Evolutionary conservation across 1,140 invertebrate species (phyloP).

Genomic region (Cephus cinctus): DNA sequence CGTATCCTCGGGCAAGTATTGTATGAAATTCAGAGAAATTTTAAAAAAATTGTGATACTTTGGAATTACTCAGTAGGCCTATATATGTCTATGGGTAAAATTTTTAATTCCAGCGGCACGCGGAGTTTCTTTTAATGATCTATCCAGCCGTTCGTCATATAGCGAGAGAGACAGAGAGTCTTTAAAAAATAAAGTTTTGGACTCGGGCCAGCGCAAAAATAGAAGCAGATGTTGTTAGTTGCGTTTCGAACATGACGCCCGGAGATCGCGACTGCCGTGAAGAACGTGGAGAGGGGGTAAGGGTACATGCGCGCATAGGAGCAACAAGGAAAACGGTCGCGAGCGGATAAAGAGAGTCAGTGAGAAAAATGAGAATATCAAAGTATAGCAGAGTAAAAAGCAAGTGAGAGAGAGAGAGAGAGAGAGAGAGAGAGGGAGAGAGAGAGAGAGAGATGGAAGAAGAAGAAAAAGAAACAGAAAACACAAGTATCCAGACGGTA

Average conservation of each 20-base stretch:
- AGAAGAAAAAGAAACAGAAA: conserved; percentile 12
- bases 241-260: conserved; percentile 18
- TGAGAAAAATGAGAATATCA: background rate
- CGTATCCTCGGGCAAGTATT: no score
- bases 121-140: background rate
- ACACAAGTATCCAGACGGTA: background rate
- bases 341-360: conserved; percentile 21
- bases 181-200: conserved; percentile 56
- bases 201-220: conserved; percentile 56
- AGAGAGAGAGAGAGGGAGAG: conserved; percentile 2
- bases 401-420: conserved; percentile 15
- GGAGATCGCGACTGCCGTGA: no score
- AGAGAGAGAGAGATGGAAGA: conserved; percentile 3
- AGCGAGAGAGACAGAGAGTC: conserved; percentile 24
- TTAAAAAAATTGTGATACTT: no score
- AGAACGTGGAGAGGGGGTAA: no score
- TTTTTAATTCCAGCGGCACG: no score
- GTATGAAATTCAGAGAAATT: background rate
- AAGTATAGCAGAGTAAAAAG: conserved; percentile 7
- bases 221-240: conserved; percentile 55
- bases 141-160: conserved; percentile 52
- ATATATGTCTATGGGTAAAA: no score
- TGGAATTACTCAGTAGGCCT: no score
- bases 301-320: no score
- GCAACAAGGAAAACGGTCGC: background rate